A percentile compares a stretch with the other conserved stretches of the same genome.
Evolutionary conservation across 2,888 invertebrate genomes (phyloP).

Genomic region (Chymomyza procnemis): DNA sequence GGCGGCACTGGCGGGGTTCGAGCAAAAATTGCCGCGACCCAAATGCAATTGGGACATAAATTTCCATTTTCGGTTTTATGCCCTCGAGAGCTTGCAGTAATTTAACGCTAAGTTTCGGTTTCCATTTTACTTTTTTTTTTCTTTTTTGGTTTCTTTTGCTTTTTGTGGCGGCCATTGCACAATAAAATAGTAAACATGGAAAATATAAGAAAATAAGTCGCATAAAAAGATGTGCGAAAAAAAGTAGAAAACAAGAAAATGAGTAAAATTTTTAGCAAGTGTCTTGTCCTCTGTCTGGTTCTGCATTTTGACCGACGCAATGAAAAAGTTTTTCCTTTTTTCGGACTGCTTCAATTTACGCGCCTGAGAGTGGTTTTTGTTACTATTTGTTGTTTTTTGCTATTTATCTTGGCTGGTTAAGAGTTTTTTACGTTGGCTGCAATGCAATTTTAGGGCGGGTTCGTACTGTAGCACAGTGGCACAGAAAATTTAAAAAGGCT

Average conservation of each 20-base stretch:
- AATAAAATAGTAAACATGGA: conserved; percentile 68
- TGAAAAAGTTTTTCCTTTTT: conserved; percentile 34
- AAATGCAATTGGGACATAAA: conserved; percentile 73
- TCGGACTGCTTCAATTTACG: conserved; percentile 55
- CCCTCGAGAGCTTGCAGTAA: conserved; percentile 67
- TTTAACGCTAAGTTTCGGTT: conserved; percentile 66
- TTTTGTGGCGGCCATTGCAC: conserved; percentile 33
- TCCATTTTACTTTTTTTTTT: too few relatives aligned
- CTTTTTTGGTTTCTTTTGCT: conserved; percentile 18
- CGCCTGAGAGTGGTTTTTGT: conserved; percentile 69
- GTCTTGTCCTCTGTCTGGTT: conserved; percentile 28
- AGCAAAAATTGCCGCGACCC: background rate
- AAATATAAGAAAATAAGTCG: conserved; percentile 43
- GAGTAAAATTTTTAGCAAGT: conserved; percentile 47
- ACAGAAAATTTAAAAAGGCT: too few relatives aligned
- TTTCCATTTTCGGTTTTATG: conserved; percentile 71
- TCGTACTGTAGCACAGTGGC: too few relatives aligned
- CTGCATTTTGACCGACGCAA: conserved; percentile 44
- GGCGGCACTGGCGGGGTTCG: background rate
- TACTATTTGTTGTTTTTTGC: conserved; percentile 31
- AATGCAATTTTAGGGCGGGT: background rate
- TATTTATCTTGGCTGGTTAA: conserved; percentile 64
- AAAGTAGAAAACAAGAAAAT: conserved; percentile 1
- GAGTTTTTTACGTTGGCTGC: conserved; percentile 21
- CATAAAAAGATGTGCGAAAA: conserved; percentile 35